These are phyloP conservation scores for Grallaria varia DNA, from an alignment of 2,113 vertebrate genomes.

Conservation along the genomic window DNA sequence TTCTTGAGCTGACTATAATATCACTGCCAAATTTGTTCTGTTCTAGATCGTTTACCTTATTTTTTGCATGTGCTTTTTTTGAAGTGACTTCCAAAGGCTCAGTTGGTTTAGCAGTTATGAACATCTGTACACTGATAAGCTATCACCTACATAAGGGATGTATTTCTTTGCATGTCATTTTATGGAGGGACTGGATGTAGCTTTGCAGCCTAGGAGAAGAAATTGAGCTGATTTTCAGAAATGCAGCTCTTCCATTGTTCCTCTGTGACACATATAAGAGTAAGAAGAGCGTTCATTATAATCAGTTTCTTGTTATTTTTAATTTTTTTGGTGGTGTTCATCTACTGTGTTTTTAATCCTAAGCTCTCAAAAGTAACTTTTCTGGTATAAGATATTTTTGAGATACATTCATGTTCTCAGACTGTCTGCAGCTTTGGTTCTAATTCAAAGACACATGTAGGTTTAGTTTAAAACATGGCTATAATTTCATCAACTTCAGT, in stretches of 20 bases:
- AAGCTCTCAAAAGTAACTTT: neutral
- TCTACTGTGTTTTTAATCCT: neutral
- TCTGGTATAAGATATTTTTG: neutral
- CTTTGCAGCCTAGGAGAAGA: neutral
- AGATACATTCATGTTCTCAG: neutral
- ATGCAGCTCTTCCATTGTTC: neutral
- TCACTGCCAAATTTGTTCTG: neutral
- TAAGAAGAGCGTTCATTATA: neutral
- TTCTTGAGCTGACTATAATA: neutral
- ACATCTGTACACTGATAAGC: neutral
- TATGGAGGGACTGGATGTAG: neutral
- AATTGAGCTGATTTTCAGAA: neutral
- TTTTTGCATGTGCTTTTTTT: neutral
- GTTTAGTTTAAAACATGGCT: neutral
- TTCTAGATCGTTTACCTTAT: neutral
- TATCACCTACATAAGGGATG: neutral
- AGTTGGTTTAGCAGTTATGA: neutral
- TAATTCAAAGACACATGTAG: neutral
- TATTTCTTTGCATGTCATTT: neutral
- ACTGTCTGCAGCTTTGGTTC: neutral
- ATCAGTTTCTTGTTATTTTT: neutral
- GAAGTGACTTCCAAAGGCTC: neutral
- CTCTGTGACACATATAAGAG: neutral
- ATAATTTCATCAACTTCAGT: neutral
- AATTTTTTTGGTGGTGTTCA: neutral